Percentiles rank a stretch among this genome's conserved stretches.
Conservation (phyloP, 2,113 vertebrate species). For the Chloropsis cyanopogon region DNA sequence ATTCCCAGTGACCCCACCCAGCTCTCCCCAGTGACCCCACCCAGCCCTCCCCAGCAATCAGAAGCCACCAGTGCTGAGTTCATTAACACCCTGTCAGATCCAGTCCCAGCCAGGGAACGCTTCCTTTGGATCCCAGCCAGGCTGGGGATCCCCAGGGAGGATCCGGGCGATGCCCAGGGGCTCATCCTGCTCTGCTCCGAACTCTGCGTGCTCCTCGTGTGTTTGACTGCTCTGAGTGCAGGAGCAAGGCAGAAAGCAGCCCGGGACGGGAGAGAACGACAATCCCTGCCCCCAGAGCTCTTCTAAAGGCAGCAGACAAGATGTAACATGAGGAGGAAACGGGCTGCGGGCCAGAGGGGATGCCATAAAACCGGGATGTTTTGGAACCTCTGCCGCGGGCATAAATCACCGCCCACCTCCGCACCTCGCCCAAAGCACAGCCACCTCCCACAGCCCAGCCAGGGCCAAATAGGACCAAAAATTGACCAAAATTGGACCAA, state of each 20-base stretch:
- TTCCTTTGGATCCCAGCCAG: background rate
- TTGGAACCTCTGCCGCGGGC: background rate
- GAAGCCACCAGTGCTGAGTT: background rate
- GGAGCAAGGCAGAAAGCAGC: background rate
- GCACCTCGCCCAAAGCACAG: background rate
- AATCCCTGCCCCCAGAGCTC: slow-evolving; percentile 12
- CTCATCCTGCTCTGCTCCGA: background rate
- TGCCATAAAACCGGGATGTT: slow-evolving; percentile 23
- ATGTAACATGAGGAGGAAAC: slow-evolving; percentile 36
- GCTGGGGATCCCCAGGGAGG: background rate
- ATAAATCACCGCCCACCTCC: slow-evolving; percentile 4
- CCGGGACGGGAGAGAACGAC: background rate
- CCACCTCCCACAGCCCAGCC: background rate
- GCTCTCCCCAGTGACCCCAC: background rate
- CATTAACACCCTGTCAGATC: fast-evolving
- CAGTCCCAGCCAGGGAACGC: background rate
- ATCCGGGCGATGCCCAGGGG: background rate
- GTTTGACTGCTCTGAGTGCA: background rate
- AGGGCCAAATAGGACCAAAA: fast-evolving
- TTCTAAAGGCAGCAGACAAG: background rate
- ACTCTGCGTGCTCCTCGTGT: fast-evolving
- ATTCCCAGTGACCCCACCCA: background rate
- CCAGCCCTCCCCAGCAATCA: background rate
- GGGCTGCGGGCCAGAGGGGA: slow-evolving; percentile 25
- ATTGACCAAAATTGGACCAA: fast-evolving